Conservation (phyloP, 1,140 invertebrate species). For the Monomorium pharaonis region DNA sequence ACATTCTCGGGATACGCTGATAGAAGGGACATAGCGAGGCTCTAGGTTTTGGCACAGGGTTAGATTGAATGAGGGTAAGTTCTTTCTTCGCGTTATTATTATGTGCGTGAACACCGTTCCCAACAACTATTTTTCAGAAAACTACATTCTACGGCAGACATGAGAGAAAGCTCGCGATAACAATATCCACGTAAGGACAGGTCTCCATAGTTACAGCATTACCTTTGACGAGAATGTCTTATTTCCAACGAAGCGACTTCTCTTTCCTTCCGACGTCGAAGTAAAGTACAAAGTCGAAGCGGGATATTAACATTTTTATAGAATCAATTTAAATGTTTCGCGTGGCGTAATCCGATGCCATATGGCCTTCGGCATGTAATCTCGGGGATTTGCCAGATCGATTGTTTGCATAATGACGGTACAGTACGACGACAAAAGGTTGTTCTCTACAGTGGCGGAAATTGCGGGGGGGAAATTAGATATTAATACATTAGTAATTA, state of each 20-base stretch:
- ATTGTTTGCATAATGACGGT: conserved; percentile 26
- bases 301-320: not conserved
- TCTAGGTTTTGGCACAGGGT: not conserved
- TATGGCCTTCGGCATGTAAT: conserved; percentile 28
- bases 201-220: not conserved
- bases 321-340: conserved; percentile 14
- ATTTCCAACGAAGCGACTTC: not conserved
- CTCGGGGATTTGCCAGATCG: conserved; percentile 19
- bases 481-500: not conserved
- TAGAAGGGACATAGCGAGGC: not conserved
- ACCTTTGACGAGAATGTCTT: not conserved
- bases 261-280: too few relatives aligned
- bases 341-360: not conserved
- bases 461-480: not conserved
- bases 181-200: not conserved
- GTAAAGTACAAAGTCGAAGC: too few relatives aligned
- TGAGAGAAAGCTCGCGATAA: not conserved
- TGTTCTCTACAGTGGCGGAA: not conserved
- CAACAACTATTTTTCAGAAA: not conserved
- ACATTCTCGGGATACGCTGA: not conserved
- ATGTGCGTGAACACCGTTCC: not conserved
- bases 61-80: not conserved
- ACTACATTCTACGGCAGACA: not conserved
- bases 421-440: not conserved
- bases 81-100: not conserved